phyloP scores from a whole-genome alignment of 2,113 vertebrate genomes.

The Chloropsis hardwickii region DNA sequence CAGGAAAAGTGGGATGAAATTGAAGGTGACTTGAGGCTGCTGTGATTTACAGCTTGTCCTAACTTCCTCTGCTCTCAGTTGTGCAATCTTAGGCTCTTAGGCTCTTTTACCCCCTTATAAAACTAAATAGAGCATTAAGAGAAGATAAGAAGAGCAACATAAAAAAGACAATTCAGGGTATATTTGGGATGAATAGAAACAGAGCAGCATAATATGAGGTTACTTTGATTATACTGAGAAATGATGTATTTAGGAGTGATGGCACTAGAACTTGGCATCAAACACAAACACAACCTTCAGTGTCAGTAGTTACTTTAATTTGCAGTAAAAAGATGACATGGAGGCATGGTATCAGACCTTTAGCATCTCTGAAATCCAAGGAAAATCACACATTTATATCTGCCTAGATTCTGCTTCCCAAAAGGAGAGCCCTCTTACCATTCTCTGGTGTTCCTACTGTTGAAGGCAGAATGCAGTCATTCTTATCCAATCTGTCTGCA shows the following conservation, averaged over 20 bases:
- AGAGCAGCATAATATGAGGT: background rate
- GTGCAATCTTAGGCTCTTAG: background rate
- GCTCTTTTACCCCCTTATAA: background rate
- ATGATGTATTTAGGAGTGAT: background rate
- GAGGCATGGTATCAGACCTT: background rate
- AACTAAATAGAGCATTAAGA: background rate
- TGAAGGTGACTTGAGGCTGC: background rate
- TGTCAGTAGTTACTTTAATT: background rate
- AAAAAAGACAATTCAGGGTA: background rate
- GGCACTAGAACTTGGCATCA: background rate
- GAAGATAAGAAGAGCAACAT: background rate
- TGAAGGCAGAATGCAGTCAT: conserved; percentile 72
- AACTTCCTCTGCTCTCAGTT: background rate
- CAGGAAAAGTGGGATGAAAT: background rate
- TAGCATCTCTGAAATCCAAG: background rate
- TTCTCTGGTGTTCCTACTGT: conserved; percentile 68
- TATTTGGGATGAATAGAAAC: conserved; percentile 6
- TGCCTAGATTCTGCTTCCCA: background rate
- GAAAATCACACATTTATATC: background rate
- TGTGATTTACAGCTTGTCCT: background rate
- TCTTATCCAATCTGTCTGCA: conserved; percentile 61
- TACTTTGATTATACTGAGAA: background rate
- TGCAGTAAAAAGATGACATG: background rate
- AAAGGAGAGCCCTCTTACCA: conserved; percentile 60
- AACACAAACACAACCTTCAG: background rate